Conservation (phyloP, 2,888 invertebrate genomes). For the Stenodema calcarata region DNA sequence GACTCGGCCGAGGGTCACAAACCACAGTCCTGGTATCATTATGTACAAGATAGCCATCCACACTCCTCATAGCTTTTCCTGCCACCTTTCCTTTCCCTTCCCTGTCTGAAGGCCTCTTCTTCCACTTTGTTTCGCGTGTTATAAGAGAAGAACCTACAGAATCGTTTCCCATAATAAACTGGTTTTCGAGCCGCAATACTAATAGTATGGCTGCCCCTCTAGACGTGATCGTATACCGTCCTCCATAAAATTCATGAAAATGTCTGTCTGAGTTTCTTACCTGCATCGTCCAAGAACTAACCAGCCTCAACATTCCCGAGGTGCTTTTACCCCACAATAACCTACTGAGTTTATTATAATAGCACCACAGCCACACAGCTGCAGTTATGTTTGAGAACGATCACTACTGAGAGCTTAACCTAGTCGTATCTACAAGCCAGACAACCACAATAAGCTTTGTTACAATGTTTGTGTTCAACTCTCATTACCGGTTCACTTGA, state of each 20-base stretch:
- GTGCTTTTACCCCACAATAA: not conserved
- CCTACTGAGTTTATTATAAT: not conserved
- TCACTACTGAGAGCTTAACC: no score
- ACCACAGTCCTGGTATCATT: constrained; percentile 27
- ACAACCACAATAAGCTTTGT: no score
- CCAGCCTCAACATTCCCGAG: not conserved
- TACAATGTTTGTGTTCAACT: no score
- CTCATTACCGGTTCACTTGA: no score
- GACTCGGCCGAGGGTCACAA: constrained; percentile 30
- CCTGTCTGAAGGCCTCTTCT: not conserved
- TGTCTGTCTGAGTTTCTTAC: not conserved
- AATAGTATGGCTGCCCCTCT: not conserved
- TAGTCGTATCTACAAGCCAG: no score
- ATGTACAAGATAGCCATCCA: constrained; percentile 40
- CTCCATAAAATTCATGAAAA: not conserved
- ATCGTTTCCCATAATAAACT: constrained; percentile 2
- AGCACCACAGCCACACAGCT: not conserved
- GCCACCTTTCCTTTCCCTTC: not conserved
- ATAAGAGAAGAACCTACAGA: not conserved
- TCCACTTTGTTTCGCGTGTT: not conserved
- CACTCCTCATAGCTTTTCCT: constrained; percentile 21
- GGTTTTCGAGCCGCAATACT: not conserved
- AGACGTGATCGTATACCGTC: not conserved
- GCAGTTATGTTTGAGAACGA: no score
- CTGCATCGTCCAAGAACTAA: not conserved